These are phyloP conservation scores for Gymnodraco acuticeps DNA, from an alignment of 2,797 vertebrate genomes.

Conservation along the genomic window DNA sequence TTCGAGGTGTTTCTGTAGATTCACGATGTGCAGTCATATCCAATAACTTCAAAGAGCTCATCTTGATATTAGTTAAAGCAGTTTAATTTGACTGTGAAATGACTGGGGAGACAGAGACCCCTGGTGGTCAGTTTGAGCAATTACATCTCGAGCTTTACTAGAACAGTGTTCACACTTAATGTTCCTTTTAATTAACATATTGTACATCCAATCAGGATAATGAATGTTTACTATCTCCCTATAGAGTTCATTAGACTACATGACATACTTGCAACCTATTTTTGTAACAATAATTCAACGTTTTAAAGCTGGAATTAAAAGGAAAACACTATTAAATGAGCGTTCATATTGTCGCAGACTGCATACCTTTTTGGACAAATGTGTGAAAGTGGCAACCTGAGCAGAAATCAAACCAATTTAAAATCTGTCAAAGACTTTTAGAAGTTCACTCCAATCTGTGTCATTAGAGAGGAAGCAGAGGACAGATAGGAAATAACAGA, in stretches of 20 bases:
- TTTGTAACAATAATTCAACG: no score
- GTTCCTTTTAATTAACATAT: not conserved
- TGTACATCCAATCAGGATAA: not conserved
- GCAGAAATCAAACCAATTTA: not conserved
- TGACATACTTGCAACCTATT: not conserved
- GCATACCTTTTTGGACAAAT: not conserved
- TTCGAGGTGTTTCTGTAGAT: conserved; percentile 4
- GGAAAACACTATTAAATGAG: not conserved
- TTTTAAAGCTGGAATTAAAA: not conserved
- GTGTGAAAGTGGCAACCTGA: not conserved
- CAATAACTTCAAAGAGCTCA: conserved; percentile 9
- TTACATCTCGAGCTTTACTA: conserved; percentile 35
- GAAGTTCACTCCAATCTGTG: conserved; percentile 18
- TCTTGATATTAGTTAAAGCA: not conserved
- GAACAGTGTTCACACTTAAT: not conserved
- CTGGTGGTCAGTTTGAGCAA: conserved; percentile 64
- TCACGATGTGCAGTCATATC: conserved; percentile 14
- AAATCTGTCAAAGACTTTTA: conserved; percentile 12
- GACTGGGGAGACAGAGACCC: conserved; percentile 79
- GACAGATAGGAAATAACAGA: conserved; percentile 27
- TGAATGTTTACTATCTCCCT: not conserved
- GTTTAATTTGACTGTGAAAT: conserved; percentile 17
- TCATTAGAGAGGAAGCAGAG: conserved; percentile 33
- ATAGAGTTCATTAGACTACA: not conserved
- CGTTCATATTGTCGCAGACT: not conserved